Evolutionary conservation across 30 jellyfish, hydroid and myxozoan genomes (phyloP).

Genomic region (Turritopsis dohrnii): DNA sequence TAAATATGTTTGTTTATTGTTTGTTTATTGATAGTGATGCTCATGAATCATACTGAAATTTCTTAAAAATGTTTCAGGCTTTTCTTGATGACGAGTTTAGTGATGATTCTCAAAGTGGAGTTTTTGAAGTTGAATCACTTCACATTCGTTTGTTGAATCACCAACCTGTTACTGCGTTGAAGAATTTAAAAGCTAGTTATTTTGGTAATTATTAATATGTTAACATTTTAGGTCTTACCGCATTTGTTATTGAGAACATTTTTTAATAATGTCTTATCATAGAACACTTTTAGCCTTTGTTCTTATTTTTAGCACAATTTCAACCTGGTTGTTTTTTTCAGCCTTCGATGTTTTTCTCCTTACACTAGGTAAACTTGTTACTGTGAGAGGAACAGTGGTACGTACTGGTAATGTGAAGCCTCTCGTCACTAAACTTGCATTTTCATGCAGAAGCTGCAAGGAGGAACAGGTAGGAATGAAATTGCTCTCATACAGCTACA

Average conservation of each 20-base stretch:
- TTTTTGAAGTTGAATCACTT: constrained; percentile 47
- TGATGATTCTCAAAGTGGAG: constrained; percentile 43
- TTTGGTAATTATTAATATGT: constrained; percentile 41
- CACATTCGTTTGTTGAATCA: constrained; percentile 51
- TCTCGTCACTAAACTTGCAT: constrained; percentile 62
- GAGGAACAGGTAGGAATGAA: constrained; percentile 52
- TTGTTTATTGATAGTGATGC: too few species aligned
- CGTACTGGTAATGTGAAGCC: constrained; percentile 86
- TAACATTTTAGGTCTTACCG: neutral
- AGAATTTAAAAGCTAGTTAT: constrained; percentile 61
- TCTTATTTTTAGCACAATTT: too few species aligned
- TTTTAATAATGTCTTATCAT: neutral
- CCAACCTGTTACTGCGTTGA: constrained; percentile 65
- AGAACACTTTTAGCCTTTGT: too few species aligned
- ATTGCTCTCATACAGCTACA: too few species aligned
- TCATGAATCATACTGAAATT: too few species aligned
- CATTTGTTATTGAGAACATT: neutral
- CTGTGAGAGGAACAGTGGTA: constrained; percentile 91
- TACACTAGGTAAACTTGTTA: constrained; percentile 82
- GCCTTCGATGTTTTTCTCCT: too few species aligned
- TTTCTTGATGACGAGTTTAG: constrained; percentile 43
- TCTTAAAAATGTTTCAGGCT: too few species aligned
- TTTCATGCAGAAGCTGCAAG: constrained; percentile 61
- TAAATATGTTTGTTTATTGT: too few species aligned
- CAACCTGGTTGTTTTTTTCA: too few species aligned